These are phyloP conservation scores for Tribolium freemani DNA, from an alignment of 2,888 invertebrate species.

Conservation along the genomic window DNA sequence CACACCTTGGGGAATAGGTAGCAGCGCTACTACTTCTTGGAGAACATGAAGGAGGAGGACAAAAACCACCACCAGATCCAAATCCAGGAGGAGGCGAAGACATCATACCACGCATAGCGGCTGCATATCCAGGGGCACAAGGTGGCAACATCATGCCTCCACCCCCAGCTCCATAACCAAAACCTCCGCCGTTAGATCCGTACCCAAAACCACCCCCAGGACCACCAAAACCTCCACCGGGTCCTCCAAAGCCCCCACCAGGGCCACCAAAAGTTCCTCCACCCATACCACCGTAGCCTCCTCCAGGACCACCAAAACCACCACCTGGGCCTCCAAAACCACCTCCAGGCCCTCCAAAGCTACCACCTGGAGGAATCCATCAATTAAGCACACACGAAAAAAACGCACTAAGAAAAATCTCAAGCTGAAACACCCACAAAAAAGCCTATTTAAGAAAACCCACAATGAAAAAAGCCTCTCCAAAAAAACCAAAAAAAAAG, in stretches of 20 bases:
- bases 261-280: conserved; percentile 14
- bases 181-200: conserved; percentile 6
- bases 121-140: conserved; percentile 4
- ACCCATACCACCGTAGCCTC: background rate
- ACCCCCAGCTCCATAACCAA: conserved; percentile 5
- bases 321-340: conserved; percentile 16
- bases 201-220: conserved; percentile 1
- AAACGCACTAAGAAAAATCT: too few relatives aligned
- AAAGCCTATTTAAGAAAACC: too few relatives aligned
- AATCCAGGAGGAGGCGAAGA: background rate
- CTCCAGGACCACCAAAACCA: conserved; percentile 19
- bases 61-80: background rate
- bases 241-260: conserved; percentile 18
- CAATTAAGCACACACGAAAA: too few relatives aligned
- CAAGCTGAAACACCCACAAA: too few relatives aligned
- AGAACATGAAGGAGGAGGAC: background rate
- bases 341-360: conserved; percentile 7
- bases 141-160: conserved; percentile 1
- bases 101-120: background rate
- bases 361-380: background rate
- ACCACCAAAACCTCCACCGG: conserved; percentile 10
- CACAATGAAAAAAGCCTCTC: too few relatives aligned
- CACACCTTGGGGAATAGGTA: background rate
- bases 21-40: background rate
- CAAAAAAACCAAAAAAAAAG: too few relatives aligned